Percentiles rank a stretch among this genome's conserved stretches.
Conservation (phyloP, 2,888 invertebrate species). For the Aphrophora alni region DNA sequence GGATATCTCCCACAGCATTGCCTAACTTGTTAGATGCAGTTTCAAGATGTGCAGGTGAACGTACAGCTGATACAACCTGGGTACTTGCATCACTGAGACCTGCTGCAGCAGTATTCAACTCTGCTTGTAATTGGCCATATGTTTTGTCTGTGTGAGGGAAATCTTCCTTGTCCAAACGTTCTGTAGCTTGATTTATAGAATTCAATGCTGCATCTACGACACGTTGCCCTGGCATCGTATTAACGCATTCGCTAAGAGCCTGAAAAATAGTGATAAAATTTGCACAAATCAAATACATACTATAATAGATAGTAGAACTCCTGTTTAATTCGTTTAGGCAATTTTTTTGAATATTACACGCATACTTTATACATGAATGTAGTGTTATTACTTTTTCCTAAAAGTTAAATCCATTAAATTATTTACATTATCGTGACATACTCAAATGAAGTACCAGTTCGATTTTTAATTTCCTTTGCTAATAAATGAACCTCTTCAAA, state of each 20-base stretch:
- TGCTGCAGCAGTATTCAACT: slow-evolving; percentile 84
- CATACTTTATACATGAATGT: too few species aligned
- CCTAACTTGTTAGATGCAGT: slow-evolving; percentile 79
- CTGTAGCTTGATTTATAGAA: slow-evolving; percentile 72
- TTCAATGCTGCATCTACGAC: slow-evolving; percentile 91
- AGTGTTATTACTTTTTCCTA: too few species aligned
- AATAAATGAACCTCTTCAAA: too few species aligned
- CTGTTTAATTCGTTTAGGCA: too few species aligned
- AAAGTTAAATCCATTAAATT: too few species aligned
- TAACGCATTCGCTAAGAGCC: slow-evolving; percentile 74
- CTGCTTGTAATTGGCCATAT: slow-evolving; percentile 82
- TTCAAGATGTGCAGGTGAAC: slow-evolving; percentile 72
- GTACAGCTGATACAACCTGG: slow-evolving; percentile 79
- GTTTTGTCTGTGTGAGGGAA: slow-evolving; percentile 77
- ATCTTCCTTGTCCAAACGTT: slow-evolving; percentile 52
- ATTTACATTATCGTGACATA: too few species aligned
- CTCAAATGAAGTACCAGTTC: too few species aligned
- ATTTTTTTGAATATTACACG: too few species aligned
- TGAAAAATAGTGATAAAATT: too few species aligned
- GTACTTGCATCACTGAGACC: slow-evolving; percentile 83
- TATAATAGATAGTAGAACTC: neutral
- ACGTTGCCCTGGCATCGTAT: slow-evolving; percentile 89
- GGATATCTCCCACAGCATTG: slow-evolving; percentile 75
- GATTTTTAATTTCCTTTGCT: too few species aligned
- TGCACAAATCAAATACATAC: too few species aligned